Conservation (phyloP, 2,113 vertebrate genomes). For the Gobiocypris rarus region DNA sequence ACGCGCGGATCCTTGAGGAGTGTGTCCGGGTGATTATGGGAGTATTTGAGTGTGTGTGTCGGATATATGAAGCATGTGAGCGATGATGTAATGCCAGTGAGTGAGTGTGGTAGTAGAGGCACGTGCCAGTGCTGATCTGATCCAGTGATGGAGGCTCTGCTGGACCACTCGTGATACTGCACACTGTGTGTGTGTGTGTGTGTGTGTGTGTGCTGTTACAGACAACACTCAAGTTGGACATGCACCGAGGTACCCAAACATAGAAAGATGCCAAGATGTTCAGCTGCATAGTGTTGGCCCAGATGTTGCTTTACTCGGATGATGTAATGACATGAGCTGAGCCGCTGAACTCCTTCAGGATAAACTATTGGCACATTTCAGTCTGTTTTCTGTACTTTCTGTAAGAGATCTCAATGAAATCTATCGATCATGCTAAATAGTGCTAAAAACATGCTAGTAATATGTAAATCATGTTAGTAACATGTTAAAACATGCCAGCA, state of each 20-base stretch:
- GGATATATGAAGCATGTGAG: conserved; percentile 54
- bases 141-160: conserved; percentile 41
- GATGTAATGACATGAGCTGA: too few relatives aligned
- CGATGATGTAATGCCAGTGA: conserved; percentile 68
- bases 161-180: conserved; percentile 49
- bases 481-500: too few relatives aligned
- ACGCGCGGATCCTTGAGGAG: neutral
- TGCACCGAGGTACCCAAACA: neutral
- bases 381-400: too few relatives aligned
- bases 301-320: neutral
- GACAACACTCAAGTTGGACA: neutral
- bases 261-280: too few relatives aligned
- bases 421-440: too few relatives aligned
- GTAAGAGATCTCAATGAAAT: too few relatives aligned
- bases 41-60: conserved; percentile 27
- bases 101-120: conserved; percentile 64
- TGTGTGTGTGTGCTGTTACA: neutral
- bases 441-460: too few relatives aligned
- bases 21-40: neutral
- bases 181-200: neutral
- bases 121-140: conserved; percentile 60
- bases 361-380: too few relatives aligned
- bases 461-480: too few relatives aligned
- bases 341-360: too few relatives aligned
- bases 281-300: too few relatives aligned